Conservation (phyloP, 1,140 invertebrate genomes). For the Drosophila neocordata region DNA sequence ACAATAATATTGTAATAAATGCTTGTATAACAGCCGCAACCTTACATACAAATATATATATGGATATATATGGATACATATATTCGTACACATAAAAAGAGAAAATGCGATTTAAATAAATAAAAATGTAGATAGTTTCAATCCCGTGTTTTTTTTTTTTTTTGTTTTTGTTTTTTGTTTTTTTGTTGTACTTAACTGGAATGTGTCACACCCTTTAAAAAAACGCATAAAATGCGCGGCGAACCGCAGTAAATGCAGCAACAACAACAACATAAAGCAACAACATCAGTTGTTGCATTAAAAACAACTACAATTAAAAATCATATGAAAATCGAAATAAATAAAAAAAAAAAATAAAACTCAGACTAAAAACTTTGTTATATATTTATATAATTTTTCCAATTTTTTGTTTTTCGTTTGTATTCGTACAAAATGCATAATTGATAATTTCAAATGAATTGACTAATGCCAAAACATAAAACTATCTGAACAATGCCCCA, state of each 20-base stretch:
- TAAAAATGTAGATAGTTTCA: conserved; percentile 53
- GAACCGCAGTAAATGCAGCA: conserved; percentile 59
- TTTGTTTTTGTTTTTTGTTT: conserved; percentile 20
- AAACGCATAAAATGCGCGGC: conserved; percentile 60
- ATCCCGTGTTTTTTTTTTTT: conserved; percentile 15
- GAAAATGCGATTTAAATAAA: conserved; percentile 56
- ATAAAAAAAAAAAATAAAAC: conserved; percentile 5
- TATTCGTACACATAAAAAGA: conserved; percentile 22
- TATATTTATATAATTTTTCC: conserved; percentile 25
- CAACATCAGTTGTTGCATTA: conserved; percentile 6
- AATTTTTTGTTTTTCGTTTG: conserved; percentile 14
- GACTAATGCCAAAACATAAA: conserved; percentile 19
- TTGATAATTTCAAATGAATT: conserved; percentile 46
- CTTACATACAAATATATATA: background rate
- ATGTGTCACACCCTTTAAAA: conserved; percentile 68
- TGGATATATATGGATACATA: no score
- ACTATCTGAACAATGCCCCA: conserved; percentile 48
- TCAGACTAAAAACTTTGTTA: conserved; percentile 20
- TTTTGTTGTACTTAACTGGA: conserved; percentile 59
- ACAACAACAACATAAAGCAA: conserved; percentile 15
- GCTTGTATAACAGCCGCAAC: conserved; percentile 12
- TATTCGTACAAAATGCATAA: conserved; percentile 20
- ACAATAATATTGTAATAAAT: conserved; percentile 43
- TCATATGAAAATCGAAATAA: conserved; percentile 5
- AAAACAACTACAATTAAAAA: conserved; percentile 11